Conservation (phyloP, 2,888 invertebrate species). For the Fragum whitleyi region DNA sequence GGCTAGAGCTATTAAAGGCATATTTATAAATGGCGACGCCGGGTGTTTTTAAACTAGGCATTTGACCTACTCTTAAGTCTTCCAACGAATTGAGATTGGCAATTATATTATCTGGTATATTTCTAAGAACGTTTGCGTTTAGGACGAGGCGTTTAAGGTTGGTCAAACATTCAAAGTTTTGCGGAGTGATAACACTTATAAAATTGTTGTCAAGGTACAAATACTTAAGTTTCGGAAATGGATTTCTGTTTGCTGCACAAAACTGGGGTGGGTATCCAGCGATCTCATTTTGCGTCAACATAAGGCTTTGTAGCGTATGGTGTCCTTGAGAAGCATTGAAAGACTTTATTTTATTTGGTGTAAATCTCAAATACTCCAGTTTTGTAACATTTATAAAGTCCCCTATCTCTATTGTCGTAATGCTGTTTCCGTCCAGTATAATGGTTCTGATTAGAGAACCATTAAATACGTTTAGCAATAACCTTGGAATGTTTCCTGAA, state of each 20-base stretch:
- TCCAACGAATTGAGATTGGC: background rate
- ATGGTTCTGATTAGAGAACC: background rate
- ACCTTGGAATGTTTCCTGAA: background rate
- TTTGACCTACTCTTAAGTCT: background rate
- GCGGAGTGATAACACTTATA: background rate
- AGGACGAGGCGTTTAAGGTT: background rate
- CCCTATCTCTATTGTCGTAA: background rate
- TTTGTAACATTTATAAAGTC: background rate
- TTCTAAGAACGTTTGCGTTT: background rate
- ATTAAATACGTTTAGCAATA: background rate
- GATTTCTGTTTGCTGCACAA: background rate
- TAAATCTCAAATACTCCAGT: background rate
- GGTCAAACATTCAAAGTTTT: background rate
- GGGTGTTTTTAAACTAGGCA: background rate
- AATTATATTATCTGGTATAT: background rate
- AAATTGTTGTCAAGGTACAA: background rate
- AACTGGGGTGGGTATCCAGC: background rate
- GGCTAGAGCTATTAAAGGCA: constrained; percentile 16
- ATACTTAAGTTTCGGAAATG: background rate
- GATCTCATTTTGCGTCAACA: background rate
- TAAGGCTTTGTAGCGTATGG: background rate
- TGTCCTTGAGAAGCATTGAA: background rate
- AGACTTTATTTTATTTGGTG: background rate
- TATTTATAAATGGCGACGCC: background rate
- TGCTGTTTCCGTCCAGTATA: background rate